These are phyloP conservation scores for Hipparchia sbordonii DNA, from an alignment of 2,888 invertebrate genomes.

Conservation along the genomic window DNA sequence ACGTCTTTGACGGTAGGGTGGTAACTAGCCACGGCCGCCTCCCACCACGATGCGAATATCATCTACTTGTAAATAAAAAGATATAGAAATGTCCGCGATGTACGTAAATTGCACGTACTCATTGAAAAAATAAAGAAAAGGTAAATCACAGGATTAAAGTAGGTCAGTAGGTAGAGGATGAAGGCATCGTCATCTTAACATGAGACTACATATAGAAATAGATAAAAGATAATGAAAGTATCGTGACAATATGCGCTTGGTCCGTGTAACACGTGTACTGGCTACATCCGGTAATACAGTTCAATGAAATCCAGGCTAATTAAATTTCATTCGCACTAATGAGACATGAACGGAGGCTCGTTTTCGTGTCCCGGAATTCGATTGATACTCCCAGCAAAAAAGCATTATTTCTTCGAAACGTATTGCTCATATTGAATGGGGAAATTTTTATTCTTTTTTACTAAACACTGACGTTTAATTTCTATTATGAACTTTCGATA, in stretches of 20 bases:
- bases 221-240: conserved; percentile 9
- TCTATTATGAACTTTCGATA: conserved; percentile 11
- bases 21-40: too few species aligned
- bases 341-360: conserved; percentile 26
- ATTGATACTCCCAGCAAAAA: conserved; percentile 30
- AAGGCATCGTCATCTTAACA: not conserved
- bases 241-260: conserved; percentile 14
- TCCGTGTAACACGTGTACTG: conserved; percentile 16
- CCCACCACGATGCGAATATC: too few species aligned
- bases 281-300: conserved; percentile 27
- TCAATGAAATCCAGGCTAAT: conserved; percentile 27
- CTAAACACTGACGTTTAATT: not conserved
- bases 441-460: conserved; percentile 21
- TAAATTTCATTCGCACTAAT: conserved; percentile 30
- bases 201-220: not conserved
- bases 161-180: not conserved
- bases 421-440: conserved; percentile 23
- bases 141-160: not conserved
- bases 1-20: too few species aligned
- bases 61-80: too few species aligned
- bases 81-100: too few species aligned
- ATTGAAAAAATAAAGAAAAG: too few species aligned
- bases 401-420: conserved; percentile 24
- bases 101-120: too few species aligned
- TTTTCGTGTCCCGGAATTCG: conserved; percentile 27